A percentile compares a stretch with the other conserved stretches of the same genome.
These are phyloP conservation scores for Drosophila punjabiensis DNA, from an alignment of 1,140 invertebrate genomes.

Conservation along the genomic window DNA sequence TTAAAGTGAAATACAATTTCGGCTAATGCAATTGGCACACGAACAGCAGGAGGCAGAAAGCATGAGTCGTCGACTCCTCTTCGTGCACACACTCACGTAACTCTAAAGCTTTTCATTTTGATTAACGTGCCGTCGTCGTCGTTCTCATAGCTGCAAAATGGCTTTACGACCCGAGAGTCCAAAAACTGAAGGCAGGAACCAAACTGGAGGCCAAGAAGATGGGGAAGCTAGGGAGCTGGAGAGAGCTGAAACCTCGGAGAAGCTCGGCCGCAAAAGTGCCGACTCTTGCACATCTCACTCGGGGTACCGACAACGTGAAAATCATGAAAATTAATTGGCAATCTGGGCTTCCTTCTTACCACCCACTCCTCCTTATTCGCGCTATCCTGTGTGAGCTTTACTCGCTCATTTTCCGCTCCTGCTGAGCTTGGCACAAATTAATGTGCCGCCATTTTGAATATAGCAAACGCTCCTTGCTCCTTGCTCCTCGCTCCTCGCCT, in stretches of 20 bases:
- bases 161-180: constrained; percentile 30
- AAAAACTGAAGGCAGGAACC: neutral
- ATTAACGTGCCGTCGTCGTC: constrained; percentile 33
- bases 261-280: constrained; percentile 26
- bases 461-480: neutral
- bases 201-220: neutral
- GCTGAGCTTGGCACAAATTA: constrained; percentile 57
- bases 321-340: constrained; percentile 76
- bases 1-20: constrained; percentile 79
- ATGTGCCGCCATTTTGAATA: constrained; percentile 51
- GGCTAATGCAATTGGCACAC: constrained; percentile 78
- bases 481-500: too few species aligned
- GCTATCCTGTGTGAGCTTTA: neutral
- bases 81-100: constrained; percentile 37
- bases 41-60: constrained; percentile 5
- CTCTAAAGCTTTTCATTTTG: constrained; percentile 52
- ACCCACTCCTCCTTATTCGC: neutral
- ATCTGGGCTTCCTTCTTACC: constrained; percentile 27
- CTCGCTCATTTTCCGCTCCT: constrained; percentile 30
- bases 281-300: constrained; percentile 26
- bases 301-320: constrained; percentile 33
- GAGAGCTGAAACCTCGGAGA: neutral
- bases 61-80: constrained; percentile 2
- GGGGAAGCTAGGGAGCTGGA: neutral
- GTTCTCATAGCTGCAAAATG: constrained; percentile 33